Base-by-base conservation (phyloP, 2,888 invertebrate species). In the Pyrgus malvae region DNA sequence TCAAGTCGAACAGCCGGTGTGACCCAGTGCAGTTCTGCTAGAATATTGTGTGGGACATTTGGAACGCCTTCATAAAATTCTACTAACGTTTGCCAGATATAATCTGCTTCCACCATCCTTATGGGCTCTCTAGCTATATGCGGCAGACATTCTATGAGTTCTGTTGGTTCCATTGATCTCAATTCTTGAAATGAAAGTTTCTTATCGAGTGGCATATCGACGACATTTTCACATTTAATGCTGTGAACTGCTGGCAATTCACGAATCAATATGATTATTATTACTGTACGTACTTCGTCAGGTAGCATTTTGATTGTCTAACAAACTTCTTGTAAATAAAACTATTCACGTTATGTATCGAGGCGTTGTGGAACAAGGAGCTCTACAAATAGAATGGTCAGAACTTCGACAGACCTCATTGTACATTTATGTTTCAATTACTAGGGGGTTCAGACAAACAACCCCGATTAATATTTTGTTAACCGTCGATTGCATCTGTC, bases 1-100 rank as follows among this genome's bases (percentile, higher is more conserved):
- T 84, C 79, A 0, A 84, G 75, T 0, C 80, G 75, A 12, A 93
- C 78, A 0, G 90, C 91, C 1, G 78, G 68, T 0, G 87, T 81
- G 3, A 91, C 76, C 90, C 91, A 91, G 56, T 86, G 87, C 0
- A 92, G 76, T 7, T 67, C 60, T 59, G 70, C 76, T 2, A 92
- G 68, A 1, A 77, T 69, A 0, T 76, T 77, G 8, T 90, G 86
- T 0, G 92, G 91, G 25, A 92, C 76, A 33, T 80, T 78, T 2
- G 61, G 61, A 7, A 80, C 70, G 3, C 82, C 83, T 1, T 71
- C 80, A 57, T 83, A 76, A 40, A 69, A 68, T 5, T 63, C 60
- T n/a, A 80, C 60, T 1, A 91, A 67, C 0, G 78, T 61, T 23
- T 77, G 58, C 91, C 90, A 91, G 48, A 91, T 70, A 54, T 71